Conservation (phyloP, 2,113 vertebrate genomes). For the Poecilia latipinna region DNA sequence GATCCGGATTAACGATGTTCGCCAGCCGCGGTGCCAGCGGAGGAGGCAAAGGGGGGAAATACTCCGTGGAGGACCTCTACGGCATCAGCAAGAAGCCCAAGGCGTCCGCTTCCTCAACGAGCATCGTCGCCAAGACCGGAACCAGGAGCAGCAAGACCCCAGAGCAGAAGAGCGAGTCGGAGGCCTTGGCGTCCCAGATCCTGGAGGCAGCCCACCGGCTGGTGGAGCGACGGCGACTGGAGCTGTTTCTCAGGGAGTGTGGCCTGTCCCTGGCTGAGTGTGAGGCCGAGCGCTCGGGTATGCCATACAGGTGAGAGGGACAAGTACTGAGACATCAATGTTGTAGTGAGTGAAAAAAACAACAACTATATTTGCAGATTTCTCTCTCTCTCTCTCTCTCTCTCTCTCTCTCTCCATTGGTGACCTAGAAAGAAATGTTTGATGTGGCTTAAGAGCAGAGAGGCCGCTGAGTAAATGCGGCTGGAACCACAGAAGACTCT, state of each 20-base stretch:
- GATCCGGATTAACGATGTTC: slow-evolving; percentile 72
- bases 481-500: slow-evolving; percentile 33
- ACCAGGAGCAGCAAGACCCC: slow-evolving; percentile 47
- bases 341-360: slow-evolving; percentile 7
- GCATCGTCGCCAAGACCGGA: slow-evolving; percentile 56
- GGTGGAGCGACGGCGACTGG: slow-evolving; percentile 75
- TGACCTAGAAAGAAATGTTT: slow-evolving; percentile 63
- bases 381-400: not conserved
- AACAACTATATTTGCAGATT: not conserved
- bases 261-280: slow-evolving; percentile 75
- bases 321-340: not conserved
- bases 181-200: slow-evolving; percentile 78
- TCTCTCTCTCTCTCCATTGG: not conserved
- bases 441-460: slow-evolving; percentile 53
- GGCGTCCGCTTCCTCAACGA: slow-evolving; percentile 67
- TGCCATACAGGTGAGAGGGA: slow-evolving; percentile 78
- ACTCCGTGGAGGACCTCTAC: slow-evolving; percentile 85
- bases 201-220: slow-evolving; percentile 75
- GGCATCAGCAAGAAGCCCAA: slow-evolving; percentile 84
- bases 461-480: slow-evolving; percentile 30
- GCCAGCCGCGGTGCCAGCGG: slow-evolving; percentile 74
- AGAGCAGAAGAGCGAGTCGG: slow-evolving; percentile 68
- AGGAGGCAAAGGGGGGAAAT: slow-evolving; percentile 80
- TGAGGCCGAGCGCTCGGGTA: slow-evolving; percentile 71
- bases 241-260: slow-evolving; percentile 79